Conservation (phyloP, 2,113 vertebrate genomes). For the Zootoca vivipara region DNA sequence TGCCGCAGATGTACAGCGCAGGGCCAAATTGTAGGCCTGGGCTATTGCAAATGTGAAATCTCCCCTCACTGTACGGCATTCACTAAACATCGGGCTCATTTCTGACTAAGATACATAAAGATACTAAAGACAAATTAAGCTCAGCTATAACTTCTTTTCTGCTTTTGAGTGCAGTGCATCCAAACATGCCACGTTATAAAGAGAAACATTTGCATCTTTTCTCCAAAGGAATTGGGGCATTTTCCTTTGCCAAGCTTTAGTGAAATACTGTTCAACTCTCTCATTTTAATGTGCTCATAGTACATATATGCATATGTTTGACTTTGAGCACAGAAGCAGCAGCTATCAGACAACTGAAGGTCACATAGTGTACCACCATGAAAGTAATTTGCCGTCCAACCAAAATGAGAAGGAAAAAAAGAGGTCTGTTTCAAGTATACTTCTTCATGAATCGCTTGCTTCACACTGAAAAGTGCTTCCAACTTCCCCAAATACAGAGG, state of each 20-base stretch:
- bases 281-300: neutral
- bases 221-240: neutral
- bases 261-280: slow-evolving; percentile 27
- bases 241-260: slow-evolving; percentile 14
- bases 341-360: neutral
- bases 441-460: neutral
- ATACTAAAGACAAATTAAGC: neutral
- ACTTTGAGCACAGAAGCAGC: neutral
- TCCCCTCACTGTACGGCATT: slow-evolving; percentile 45
- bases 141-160: neutral
- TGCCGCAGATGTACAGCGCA: neutral
- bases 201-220: neutral
- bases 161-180: neutral
- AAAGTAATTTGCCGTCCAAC: neutral
- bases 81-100: slow-evolving; percentile 27
- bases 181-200: neutral
- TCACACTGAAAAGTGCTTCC: neutral
- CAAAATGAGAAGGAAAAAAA: neutral
- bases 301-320: neutral
- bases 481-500: neutral
- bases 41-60: slow-evolving; percentile 51
- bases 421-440: neutral
- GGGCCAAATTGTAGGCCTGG: slow-evolving; percentile 33
- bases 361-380: too few relatives aligned
- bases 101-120: neutral